Base-by-base conservation (phyloP, 1,140 invertebrate species). In the Drosophila kepulauana region DNA sequence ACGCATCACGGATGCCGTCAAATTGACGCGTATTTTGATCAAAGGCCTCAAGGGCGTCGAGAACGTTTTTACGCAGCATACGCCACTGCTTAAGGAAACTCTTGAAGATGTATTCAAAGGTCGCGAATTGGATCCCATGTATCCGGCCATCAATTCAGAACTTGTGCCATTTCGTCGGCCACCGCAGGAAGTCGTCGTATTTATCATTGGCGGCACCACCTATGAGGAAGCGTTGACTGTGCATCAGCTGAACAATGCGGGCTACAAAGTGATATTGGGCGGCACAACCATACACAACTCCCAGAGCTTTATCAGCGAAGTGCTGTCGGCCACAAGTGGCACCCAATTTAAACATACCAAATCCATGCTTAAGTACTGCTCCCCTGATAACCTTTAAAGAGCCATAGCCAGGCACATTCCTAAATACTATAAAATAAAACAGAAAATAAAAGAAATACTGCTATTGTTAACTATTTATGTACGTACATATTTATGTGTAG, bases 1-100 rank as follows among this genome's bases (percentile, higher is more conserved):
- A 15, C 90, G 92, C 15, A 95, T 97, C 80, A 96, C 97, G 89
- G 95, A 97, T 81, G 97, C 98, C 15, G 97, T 97, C 0, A 98
- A 98, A 91, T 96, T 98, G 71, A 98, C 98, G 10, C 96, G 98
- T 84, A 96, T 98, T 91, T 95, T 98, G 62, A 97, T 99, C 63
- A 98, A 98, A 94, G 96, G 96, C 38, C 93, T 98, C 11, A 97
- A 97, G 93, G 98, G 98, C 3, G 98, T 99, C 2, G 98, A 99
- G 92, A 99, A 99, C 93, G 98, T 99, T 74, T 99, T 98, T 91
- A 99, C 98, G 0, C 98, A 99, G 91, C 98, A 99, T 93, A 96
- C 95, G 11, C 98, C 98, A 0, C 92, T 98, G 8, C 87, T 99
- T 1, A 96, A 96, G 82, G 96, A 98, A 91, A 96, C 96, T 0